Evolutionary conservation across 64 coral and sea anemone species (phyloP), one percentile per base, ranked within the genome.

Genomic region (Hydrozoanthus tunicans): DNA sequence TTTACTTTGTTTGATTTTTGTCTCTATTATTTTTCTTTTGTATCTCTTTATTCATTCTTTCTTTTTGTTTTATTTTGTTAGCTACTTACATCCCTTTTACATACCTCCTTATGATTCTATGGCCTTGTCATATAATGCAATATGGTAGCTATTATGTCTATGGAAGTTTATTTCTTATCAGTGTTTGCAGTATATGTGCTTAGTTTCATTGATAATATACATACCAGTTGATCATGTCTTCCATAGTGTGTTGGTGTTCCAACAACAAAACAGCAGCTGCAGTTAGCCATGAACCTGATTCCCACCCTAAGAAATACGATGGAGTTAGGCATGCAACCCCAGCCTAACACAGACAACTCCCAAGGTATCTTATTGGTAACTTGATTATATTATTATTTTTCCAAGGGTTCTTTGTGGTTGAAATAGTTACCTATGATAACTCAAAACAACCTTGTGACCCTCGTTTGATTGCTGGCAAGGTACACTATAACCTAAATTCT

Each of bases 261-360:
- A 1, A 70, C 92, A n/a, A 90, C 92, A 1, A 96, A 92, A 61
- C 95, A 96, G 78, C 85, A 84, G 32, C 68, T 96, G 20, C 81
- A 77, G 70, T 90, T 92, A 4, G 92, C 95, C 9, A 6, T 92
- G n/a, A 84, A 70, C 60, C 82, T 94, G 4, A 69, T 90, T 58
- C 89, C 89, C n/a, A 69, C 64, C 9, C 52, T 85, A 12, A 86
- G n/a, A 6, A 5, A 53, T 11, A 73, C 53, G 6, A 56, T 86
- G 13, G 83, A 72, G 51, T 11, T 86, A 9, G 83, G 83, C 1
- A 86, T 86, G 58, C n/a, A 86, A 72, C 83, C 67, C 8, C 67
- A 73, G 23, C 53, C 54, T 11, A 86, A 72, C 58, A 17, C 83
- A 26, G 67, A 73, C 27, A 86, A 73, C n/a, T 86, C 68, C 27